Evolutionary conservation across 2,797 vertebrate genomes (phyloP), one percentile per base, ranked within the genome.

Genomic region (Gymnothorax javanicus): DNA sequence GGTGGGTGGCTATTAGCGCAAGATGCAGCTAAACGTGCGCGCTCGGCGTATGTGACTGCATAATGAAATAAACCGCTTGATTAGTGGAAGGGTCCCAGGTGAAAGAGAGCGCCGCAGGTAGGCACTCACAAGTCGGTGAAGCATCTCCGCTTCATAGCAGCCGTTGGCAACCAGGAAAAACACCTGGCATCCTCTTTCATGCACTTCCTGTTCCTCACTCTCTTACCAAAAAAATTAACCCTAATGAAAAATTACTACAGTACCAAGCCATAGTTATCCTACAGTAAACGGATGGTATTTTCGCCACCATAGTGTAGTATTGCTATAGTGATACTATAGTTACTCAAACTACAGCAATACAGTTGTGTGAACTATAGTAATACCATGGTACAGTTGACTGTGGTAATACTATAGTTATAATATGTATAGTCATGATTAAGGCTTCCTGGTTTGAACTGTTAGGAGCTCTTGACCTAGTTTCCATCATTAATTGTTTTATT

Each of bases 21-120:
- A 88, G 88, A 85, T 86, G 87, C 43, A 77, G 58, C 64, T 84
- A 85, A 77, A 83, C n/a, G n/a, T 62, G 87, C 69, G 73, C 87
- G 88, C 43, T 17, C 83, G 83, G 79, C 88, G 71, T 82, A 87
- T 82, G 86, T 62, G 23, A 84, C 77, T 27, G 75, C 86, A 82
- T 91, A 92, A 91, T 93, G 73, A 89, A 90, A 92, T 92, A 85
- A 92, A 92, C 91, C 89, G 89, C 83, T 75, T 56, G 86, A 91
- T 91, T 92, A 91, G 91, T 89, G 69, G 86, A 86, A 91, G 89
- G 90, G 62, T 85, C 85, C 88, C 3, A 57, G 86, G 50, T 87
- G 90, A 85, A 92, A 92, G 89, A 88, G 90, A 89, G 69, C 20
- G 2, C 23, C 20, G 20, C 62, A 12, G 62, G 62, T 7, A 20